Evolutionary conservation across 2,888 invertebrate species (phyloP), one percentile per base, ranked within the genome.

Genomic region (Yponomeuta cagnagella): DNA sequence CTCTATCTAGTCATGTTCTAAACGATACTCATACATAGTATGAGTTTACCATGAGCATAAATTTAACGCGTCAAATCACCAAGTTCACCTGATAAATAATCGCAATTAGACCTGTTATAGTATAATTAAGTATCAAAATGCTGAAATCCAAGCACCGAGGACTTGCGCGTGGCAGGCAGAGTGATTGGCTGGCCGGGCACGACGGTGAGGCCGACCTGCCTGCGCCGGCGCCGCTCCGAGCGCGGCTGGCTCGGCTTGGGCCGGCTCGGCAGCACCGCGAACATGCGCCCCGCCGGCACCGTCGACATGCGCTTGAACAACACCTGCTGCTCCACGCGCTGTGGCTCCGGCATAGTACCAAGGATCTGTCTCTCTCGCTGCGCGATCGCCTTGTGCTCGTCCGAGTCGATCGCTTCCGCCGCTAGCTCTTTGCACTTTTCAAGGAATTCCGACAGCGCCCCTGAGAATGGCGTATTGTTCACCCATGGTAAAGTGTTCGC

Each of bases 401-500:
- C 90, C 0, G 85, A 77, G n/a, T 80, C 75, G 0, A 81, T 82
- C 0, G 87, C 75, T 73, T 88, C 86, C 1, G 84, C 73, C 0
- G 85, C 87, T 84, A 91, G 87, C 73, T 88, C 89, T 1, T 82
- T 80, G 74, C 91, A 91, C 76, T 90, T 90, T 1, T 73, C 76
- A 23, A 92, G 78, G 74, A 92, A 91, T 0, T 90, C 86, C 73
- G 87, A 88, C 2, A 91, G 84, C 70, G 84, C 79, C 75, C 90
- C 91, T 2, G 89, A 83, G 76, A 90, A 87, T 71, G 83, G 85
- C 74, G 90, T 71, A 74, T 86, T 89, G 74, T 89, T 90, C 0
- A 89, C 83, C 80, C 82, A 88, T 73, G 89, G 88, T 69, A 82
- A 84, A 12, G 90, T 90, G 75, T 90, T 90, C 73, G 90, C 92